Evolutionary conservation across 2,888 invertebrate genomes (phyloP).

Genomic region (Glomeris marginata): DNA sequence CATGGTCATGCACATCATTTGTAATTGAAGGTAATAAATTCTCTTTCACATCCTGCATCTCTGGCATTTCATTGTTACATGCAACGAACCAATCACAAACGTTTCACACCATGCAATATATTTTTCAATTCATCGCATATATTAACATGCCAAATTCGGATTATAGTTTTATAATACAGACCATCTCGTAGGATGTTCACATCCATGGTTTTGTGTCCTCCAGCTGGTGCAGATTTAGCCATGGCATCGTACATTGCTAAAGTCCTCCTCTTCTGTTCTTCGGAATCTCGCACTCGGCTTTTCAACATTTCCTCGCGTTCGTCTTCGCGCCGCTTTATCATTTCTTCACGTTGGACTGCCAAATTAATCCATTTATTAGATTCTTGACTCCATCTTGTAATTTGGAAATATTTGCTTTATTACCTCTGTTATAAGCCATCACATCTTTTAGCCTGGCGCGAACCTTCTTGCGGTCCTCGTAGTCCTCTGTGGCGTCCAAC

Average conservation of each 20-base stretch:
- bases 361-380: background rate
- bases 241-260: conserved; percentile 27
- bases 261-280: conserved; percentile 27
- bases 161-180: background rate
- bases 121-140: background rate
- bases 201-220: conserved; percentile 20
- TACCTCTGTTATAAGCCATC: conserved; percentile 77
- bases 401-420: background rate
- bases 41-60: no score
- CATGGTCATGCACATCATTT: no score
- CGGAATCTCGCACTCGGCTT: conserved; percentile 24
- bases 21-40: no score
- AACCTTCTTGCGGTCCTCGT: conserved; percentile 71
- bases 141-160: background rate
- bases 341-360: conserved; percentile 19
- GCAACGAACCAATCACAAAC: no score
- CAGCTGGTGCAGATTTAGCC: conserved; percentile 23
- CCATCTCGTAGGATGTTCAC: conserved; percentile 17
- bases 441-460: conserved; percentile 64
- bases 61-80: no score
- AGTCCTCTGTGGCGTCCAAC: conserved; percentile 71
- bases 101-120: no score
- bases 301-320: conserved; percentile 20
- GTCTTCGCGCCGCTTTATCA: conserved; percentile 18
- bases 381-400: background rate